These are phyloP conservation scores for Hiodon alosoides DNA, from an alignment of 2,113 vertebrate genomes.

Conservation along the genomic window DNA sequence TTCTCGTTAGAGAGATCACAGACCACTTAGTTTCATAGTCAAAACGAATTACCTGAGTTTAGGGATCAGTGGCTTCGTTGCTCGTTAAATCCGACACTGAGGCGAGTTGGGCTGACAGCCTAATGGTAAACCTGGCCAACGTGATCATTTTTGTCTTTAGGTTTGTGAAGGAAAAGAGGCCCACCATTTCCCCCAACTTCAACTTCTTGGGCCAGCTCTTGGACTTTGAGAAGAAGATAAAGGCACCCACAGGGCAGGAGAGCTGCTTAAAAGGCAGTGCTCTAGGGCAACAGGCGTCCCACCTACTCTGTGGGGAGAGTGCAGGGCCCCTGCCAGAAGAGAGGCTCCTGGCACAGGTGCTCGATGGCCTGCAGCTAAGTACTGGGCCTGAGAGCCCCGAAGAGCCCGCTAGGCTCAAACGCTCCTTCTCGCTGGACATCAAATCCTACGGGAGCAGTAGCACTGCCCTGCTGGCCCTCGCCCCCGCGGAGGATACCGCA, in stretches of 20 bases:
- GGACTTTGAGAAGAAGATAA: conserved; percentile 93
- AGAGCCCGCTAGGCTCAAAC: conserved; percentile 77
- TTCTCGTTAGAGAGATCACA: neutral
- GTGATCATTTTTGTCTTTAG: conserved; percentile 33
- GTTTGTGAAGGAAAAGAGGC: conserved; percentile 73
- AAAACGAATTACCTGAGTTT: neutral
- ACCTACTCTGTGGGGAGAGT: conserved; percentile 39
- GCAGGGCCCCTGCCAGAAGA: conserved; percentile 49
- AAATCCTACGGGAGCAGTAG: conserved; percentile 62
- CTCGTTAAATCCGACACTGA: no score
- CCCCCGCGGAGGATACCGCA: conserved; percentile 51
- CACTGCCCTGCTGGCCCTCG: conserved; percentile 51
- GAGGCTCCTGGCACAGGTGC: conserved; percentile 61
- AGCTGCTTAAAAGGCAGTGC: conserved; percentile 29
- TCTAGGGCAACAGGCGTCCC: conserved; percentile 37
- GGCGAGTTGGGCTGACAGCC: no score
- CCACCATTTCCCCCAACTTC: conserved; percentile 74
- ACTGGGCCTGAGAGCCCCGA: conserved; percentile 58
- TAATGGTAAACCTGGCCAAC: no score
- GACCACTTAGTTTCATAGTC: neutral
- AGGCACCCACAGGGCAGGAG: conserved; percentile 55
- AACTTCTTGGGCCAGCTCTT: conserved; percentile 77
- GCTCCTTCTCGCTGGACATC: conserved; percentile 90
- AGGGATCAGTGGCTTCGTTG: no score
- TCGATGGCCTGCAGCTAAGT: conserved; percentile 70